These are phyloP conservation scores for Pseudochaenichthys georgianus DNA, from an alignment of 2,797 vertebrate genomes.

Conservation along the genomic window DNA sequence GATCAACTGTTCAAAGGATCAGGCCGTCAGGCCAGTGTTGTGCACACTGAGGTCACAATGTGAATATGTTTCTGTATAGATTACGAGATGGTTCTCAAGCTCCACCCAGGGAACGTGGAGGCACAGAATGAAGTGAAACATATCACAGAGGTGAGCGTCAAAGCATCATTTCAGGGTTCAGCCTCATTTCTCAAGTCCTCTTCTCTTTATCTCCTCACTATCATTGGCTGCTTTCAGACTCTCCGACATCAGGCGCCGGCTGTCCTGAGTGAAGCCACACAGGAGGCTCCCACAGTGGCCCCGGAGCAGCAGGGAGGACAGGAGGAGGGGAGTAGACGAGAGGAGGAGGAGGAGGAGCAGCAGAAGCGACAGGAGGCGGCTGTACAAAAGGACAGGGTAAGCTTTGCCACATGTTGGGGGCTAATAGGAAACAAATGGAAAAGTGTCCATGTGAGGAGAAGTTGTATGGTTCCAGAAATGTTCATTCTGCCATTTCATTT, in stretches of 20 bases:
- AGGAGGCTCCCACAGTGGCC: conserved; percentile 42
- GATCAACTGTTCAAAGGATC: background rate
- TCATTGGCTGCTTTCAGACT: conserved; percentile 72
- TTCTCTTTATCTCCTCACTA: background rate
- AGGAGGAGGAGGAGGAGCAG: conserved; percentile 44
- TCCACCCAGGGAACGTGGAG: conserved; percentile 91
- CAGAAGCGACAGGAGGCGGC: conserved; percentile 91
- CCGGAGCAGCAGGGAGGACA: conserved; percentile 71
- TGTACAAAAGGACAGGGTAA: conserved; percentile 93
- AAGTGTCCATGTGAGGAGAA: background rate
- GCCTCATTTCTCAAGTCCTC: rapidly evolving
- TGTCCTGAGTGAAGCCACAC: conserved; percentile 41
- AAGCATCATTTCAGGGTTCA: rapidly evolving
- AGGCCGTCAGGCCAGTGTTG: rapidly evolving
- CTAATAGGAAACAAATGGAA: background rate
- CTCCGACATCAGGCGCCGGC: conserved; percentile 65
- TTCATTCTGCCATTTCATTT: too few species aligned
- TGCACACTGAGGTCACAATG: background rate
- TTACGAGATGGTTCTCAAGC: conserved; percentile 91
- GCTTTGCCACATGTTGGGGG: conserved; percentile 10
- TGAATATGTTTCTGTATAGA: conserved; percentile 80
- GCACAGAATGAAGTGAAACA: conserved; percentile 91
- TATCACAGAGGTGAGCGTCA: conserved; percentile 86
- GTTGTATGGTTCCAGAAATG: too few species aligned
- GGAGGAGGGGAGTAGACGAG: conserved; percentile 45